Evolutionary conservation across 2,888 invertebrate genomes (phyloP).

Genomic region (Lasioglossum figueresi): DNA sequence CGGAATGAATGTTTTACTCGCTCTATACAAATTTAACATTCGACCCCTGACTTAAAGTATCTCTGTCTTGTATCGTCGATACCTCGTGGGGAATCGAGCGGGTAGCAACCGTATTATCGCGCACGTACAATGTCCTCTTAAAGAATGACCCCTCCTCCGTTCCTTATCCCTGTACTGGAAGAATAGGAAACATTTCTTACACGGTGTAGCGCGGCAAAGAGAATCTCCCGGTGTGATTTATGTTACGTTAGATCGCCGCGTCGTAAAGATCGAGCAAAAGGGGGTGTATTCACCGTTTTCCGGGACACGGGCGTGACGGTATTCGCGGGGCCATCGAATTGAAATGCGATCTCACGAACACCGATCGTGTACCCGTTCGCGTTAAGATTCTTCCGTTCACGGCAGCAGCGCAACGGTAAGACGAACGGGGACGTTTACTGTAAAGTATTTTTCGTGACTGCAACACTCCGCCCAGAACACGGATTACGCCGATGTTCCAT

Average conservation of each 20-base stretch:
- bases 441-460: conserved; percentile 59
- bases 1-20: not conserved
- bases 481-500: conserved; percentile 60
- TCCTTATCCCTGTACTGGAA: not conserved
- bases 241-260: conserved; percentile 55
- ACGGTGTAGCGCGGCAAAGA: not conserved
- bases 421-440: conserved; percentile 44
- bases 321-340: conserved; percentile 57
- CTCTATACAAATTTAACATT: no score
- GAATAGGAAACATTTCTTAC: conserved; percentile 33
- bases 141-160: conserved; percentile 22
- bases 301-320: conserved; percentile 19
- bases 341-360: conserved; percentile 68
- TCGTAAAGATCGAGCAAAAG: conserved; percentile 52
- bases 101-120: conserved; percentile 25
- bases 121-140: conserved; percentile 18
- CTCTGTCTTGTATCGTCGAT: not conserved
- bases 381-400: conserved; percentile 5
- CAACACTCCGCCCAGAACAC: conserved; percentile 47
- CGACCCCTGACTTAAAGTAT: not conserved
- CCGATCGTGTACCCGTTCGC: conserved; percentile 32
- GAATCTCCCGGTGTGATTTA: conserved; percentile 57
- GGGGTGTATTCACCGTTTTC: conserved; percentile 40
- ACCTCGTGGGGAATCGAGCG: not conserved
- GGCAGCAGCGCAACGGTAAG: conserved; percentile 14